phyloP scores from a whole-genome alignment of 2,113 vertebrate genomes.

The Lichenostomus cassidix region DNA sequence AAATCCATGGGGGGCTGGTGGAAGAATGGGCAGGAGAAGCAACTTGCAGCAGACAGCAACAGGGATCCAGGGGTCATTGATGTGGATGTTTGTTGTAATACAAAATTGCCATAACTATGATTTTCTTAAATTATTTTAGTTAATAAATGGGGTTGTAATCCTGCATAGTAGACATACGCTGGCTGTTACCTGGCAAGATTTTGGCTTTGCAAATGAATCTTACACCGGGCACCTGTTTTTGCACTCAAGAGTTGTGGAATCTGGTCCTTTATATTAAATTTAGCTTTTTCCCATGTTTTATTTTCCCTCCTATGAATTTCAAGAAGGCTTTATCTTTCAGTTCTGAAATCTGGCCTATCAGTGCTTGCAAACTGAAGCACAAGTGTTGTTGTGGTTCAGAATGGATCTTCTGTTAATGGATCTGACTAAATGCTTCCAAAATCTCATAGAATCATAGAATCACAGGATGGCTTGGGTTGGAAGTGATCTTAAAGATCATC shows the following conservation, averaged over 20 bases:
- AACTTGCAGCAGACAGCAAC: background rate
- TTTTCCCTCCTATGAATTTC: background rate
- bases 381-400: background rate
- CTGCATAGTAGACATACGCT: background rate
- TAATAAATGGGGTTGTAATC: background rate
- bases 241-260: background rate
- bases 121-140: background rate
- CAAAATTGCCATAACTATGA: background rate
- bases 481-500: background rate
- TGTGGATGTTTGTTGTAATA: background rate
- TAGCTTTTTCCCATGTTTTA: background rate
- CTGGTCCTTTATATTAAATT: background rate
- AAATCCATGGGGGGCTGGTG: background rate
- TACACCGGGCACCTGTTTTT: background rate
- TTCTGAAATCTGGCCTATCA: background rate
- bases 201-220: background rate
- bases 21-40: background rate
- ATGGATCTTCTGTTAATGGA: background rate
- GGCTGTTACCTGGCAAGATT: background rate
- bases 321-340: background rate
- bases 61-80: background rate
- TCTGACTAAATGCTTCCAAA: background rate
- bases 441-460: background rate
- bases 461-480: background rate
- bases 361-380: background rate